phyloP scores from a whole-genome alignment of 2,113 vertebrate species.

The Lycocorax pyrrhopterus region DNA sequence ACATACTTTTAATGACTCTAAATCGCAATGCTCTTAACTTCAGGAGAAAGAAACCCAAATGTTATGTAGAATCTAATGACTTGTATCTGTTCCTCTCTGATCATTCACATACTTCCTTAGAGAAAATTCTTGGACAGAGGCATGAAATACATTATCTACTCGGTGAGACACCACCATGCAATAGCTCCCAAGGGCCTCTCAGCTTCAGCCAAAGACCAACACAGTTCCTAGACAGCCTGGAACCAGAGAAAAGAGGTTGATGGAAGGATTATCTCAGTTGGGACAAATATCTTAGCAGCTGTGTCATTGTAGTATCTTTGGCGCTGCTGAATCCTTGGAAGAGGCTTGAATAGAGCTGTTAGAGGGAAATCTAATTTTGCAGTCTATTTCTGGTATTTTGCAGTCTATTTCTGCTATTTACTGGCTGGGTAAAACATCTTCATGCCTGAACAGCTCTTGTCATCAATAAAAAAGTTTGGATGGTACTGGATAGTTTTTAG shows the following conservation, averaged over 20 bases:
- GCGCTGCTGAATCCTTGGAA: background rate
- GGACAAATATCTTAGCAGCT: background rate
- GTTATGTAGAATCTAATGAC: background rate
- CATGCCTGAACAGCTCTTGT: background rate
- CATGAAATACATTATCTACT: background rate
- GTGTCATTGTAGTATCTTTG: background rate
- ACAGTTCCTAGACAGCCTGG: background rate
- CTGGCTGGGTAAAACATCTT: background rate
- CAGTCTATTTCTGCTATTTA: background rate
- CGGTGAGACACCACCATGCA: rapidly evolving
- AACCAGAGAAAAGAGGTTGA: constrained; percentile 5
- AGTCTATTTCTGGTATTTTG: background rate
- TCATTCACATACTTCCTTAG: background rate
- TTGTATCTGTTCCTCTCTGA: background rate
- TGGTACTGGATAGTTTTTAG: background rate
- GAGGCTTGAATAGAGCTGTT: background rate
- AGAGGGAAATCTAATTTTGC: background rate
- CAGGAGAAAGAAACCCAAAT: background rate
- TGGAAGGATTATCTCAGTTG: background rate
- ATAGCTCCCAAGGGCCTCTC: constrained; percentile 7
- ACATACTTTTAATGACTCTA: background rate
- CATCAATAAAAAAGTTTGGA: background rate
- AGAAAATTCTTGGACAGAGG: constrained; percentile 8
- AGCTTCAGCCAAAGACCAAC: background rate
- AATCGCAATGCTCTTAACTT: background rate